Evolutionary conservation across 2,113 vertebrate species (phyloP).

Genomic region (Vidua chalybeata): DNA sequence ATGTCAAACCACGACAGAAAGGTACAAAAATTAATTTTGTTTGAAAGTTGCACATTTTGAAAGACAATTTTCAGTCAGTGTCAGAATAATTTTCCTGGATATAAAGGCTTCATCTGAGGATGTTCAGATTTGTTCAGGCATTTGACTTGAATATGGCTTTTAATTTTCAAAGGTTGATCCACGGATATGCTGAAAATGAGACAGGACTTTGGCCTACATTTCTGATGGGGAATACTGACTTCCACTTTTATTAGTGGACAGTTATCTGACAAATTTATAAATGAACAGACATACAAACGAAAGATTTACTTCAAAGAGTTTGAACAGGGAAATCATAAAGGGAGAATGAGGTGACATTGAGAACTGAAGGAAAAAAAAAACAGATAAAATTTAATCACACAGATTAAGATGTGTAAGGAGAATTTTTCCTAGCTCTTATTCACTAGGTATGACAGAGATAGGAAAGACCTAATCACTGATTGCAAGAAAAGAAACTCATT

Average conservation of each 20-base stretch:
- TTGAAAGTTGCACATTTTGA: background rate
- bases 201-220: background rate
- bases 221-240: background rate
- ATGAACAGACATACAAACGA: background rate
- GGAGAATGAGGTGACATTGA: background rate
- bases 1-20: no score
- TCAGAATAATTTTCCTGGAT: background rate
- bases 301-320: background rate
- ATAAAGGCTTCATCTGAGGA: background rate
- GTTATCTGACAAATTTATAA: background rate
- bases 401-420: background rate
- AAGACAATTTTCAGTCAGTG: background rate
- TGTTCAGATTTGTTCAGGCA: background rate
- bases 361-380: background rate
- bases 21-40: background rate
- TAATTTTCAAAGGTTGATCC: background rate
- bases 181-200: background rate
- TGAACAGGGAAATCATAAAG: background rate
- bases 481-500: background rate
- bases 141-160: background rate
- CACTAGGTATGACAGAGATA: background rate
- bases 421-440: background rate
- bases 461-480: background rate
- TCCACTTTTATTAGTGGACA: background rate
- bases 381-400: background rate